Evolutionary conservation across 2,113 vertebrate genomes (phyloP), one percentile per base, ranked within the genome.

Genomic region (Enhydra lutris): DNA sequence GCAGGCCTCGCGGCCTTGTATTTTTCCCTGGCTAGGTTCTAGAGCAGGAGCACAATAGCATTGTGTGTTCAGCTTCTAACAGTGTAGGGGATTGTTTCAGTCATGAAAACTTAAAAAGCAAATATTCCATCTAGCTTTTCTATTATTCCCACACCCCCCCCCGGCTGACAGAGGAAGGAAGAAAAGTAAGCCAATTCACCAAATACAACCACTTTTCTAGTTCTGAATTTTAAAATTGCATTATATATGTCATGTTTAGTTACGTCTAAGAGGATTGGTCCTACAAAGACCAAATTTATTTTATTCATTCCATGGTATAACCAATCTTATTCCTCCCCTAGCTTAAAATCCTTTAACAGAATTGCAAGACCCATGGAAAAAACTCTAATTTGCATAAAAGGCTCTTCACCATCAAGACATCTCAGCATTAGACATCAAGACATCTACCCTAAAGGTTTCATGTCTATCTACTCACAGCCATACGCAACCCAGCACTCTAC

Each of bases 171-270:
- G 20, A 57, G 52, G 82, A n/a, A 91, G 63, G 71, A 93, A 93
- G 50, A 91, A 95, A 95, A 93, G 85, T 50, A 73, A 88, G 47
- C 9, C 65, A 95, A 83, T 86, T 89, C 39, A 84, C 47, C 80
- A 95, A 91, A 86, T 23, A 96, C 50, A 93, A 85, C n/a, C 45
- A 73, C 61, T 92, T 94, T 65, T 71, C 47, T 57, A 93, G 89
- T 93, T 95, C 42, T 69, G 42, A 93, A 57, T 84, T 88, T 94
- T 91, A 96, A 96, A 93, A 78, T 10, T 50, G 6, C 18, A 76
- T 79, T 52, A 80, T 9, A 31, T 85, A 39, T 83, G 63, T 59
- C 89, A 87, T 31, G 10, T 80, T 89, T 84, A 45, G 55, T 69
- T 79, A 67, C 7, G 4, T 69, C 69, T 57, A 93, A 88, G 34